A percentile compares a stretch with the other conserved stretches of the same genome.
phyloP scores from a whole-genome alignment of 2,797 vertebrate species.

The Parauchenoglanis ngamensis region DNA sequence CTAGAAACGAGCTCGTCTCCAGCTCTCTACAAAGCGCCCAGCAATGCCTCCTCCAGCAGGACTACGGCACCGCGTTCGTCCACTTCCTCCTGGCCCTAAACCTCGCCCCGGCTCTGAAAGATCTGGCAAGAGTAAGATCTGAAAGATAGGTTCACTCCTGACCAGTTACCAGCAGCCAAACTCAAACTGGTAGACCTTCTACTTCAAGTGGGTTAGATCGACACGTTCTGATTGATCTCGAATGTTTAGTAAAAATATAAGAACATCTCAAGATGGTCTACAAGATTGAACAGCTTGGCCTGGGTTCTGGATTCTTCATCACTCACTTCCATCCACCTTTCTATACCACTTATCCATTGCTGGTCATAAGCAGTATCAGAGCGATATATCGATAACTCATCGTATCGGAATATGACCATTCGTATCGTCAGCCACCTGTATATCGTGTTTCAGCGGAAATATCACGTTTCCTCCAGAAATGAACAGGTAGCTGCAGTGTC shows the following conservation, averaged over 20 bases:
- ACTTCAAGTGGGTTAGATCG: too few species aligned
- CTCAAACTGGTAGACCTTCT: too few species aligned
- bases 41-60: slow-evolving; percentile 85
- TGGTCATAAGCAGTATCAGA: too few species aligned
- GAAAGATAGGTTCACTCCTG: neutral
- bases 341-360: neutral
- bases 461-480: too few species aligned
- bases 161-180: neutral
- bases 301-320: neutral
- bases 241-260: neutral
- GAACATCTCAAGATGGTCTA: neutral
- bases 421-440: too few species aligned
- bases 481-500: too few species aligned
- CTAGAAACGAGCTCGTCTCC: slow-evolving; percentile 85
- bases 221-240: neutral
- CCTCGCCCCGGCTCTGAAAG: slow-evolving; percentile 87
- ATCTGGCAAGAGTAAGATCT: slow-evolving; percentile 80
- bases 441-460: too few species aligned
- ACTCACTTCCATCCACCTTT: neutral
- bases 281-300: neutral
- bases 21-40: slow-evolving; percentile 91
- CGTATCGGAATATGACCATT: too few species aligned
- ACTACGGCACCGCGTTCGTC: slow-evolving; percentile 94
- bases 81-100: slow-evolving; percentile 94
- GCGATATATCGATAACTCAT: too few species aligned